Evolutionary conservation across 2,888 invertebrate genomes (phyloP).

Genomic region (Philonicus albiceps): DNA sequence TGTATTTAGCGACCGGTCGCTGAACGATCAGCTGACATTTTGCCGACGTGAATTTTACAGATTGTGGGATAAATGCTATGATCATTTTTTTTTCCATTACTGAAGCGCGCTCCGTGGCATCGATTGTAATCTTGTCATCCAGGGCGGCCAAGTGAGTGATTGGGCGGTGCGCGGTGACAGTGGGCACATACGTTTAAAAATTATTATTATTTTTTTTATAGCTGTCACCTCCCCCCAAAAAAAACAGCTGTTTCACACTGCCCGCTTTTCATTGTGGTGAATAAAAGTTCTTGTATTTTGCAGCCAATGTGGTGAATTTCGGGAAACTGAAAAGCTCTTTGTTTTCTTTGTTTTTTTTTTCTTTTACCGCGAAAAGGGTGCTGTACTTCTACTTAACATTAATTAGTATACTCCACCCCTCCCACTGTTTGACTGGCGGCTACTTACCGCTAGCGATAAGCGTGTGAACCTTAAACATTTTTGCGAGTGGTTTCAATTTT

Average conservation of each 20-base stretch:
- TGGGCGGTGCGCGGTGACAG: neutral
- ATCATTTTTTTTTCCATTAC: no score
- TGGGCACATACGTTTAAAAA: neutral
- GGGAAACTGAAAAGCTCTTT: neutral
- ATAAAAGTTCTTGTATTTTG: neutral
- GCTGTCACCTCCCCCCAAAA: neutral
- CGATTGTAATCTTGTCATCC: neutral
- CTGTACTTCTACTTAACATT: neutral
- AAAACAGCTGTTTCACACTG: neutral
- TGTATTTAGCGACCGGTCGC: neutral
- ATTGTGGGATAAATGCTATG: no score
- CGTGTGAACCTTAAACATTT: neutral
- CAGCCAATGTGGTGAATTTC: neutral
- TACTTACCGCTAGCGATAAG: neutral
- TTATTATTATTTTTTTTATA: neutral
- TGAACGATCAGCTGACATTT: neutral
- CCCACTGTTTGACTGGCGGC: neutral
- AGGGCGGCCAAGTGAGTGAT: neutral
- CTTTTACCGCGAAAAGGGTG: neutral
- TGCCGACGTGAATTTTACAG: neutral
- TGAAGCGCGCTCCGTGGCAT: neutral
- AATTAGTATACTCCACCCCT: neutral
- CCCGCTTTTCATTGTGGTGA: neutral
- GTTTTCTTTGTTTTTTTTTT: neutral
- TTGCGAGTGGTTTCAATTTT: neutral